Conservation (phyloP, 2,888 invertebrate genomes). For the Drosophila rellima region DNA sequence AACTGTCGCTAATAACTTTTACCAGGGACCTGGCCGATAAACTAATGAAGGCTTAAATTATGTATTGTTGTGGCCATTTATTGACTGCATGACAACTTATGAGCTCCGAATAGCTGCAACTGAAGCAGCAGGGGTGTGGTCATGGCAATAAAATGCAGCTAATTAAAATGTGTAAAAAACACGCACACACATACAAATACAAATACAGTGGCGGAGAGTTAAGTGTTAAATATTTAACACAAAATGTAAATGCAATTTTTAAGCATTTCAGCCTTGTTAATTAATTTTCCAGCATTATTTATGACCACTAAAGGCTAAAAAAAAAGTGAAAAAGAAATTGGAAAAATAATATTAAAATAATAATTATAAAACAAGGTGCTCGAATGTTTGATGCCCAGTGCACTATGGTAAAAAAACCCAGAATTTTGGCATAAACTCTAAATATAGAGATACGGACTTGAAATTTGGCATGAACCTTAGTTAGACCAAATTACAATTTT, state of each 20-base stretch:
- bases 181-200: slow-evolving; percentile 3
- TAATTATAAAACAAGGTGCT: slow-evolving; percentile 1
- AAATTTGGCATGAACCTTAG: too few relatives aligned
- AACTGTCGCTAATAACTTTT: slow-evolving; percentile 82
- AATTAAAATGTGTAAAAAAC: slow-evolving; percentile 71
- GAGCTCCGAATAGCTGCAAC: slow-evolving; percentile 36
- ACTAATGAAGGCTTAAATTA: slow-evolving; percentile 80
- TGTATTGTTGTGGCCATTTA: slow-evolving; percentile 70
- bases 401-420: too few relatives aligned
- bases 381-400: too few relatives aligned
- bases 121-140: slow-evolving; percentile 18
- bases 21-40: slow-evolving; percentile 70
- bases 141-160: slow-evolving; percentile 74
- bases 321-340: slow-evolving; percentile 14
- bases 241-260: slow-evolving; percentile 69
- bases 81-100: slow-evolving; percentile 64
- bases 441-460: too few relatives aligned
- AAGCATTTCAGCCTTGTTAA: slow-evolving; percentile 35
- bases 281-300: slow-evolving; percentile 66
- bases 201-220: not conserved
- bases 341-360: slow-evolving; percentile 21
- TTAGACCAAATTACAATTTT: too few relatives aligned
- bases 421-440: too few relatives aligned
- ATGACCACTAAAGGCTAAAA: slow-evolving; percentile 51
- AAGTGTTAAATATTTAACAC: slow-evolving; percentile 70